Evolutionary conservation across 2,888 invertebrate genomes (phyloP), one percentile per base, ranked within the genome.

Genomic region (Sicus ferrugineus): DNA sequence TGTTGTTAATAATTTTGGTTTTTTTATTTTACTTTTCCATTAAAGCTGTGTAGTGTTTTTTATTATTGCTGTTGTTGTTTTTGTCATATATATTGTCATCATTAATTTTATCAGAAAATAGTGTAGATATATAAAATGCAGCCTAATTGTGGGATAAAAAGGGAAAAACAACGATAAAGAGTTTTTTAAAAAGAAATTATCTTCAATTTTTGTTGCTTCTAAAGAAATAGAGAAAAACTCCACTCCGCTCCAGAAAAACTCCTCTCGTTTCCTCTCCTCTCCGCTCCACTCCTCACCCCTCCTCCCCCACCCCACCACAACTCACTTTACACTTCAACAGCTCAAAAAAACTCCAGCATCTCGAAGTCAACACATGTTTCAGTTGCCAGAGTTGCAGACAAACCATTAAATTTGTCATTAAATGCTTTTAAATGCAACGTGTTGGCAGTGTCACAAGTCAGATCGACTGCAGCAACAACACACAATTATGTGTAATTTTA

Each of bases 61-160:
- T 70, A 26, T 42, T 54, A 77, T 78, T 79, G 77, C 77, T 79
- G 78, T 77, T 79, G 77, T 74, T 79, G 79, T 76, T 79, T 75
- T 75, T 80, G 74, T 79, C 74, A 78, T 80, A n/a, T n/a, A 19
- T 67, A 34, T 67, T 61, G 16, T 61, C 50, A 30, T 61, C 77
- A 79, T 80, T 79, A 79, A 75, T 78, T 76, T 78, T 78, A 72
- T 67, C 67, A 67, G 52, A 69, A 56, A 56, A 69, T 54, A 64
- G 59, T 67, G 65, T 73, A 38, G 54, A 7, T 5, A 31, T 21
- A 19, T 31, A 52, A 23, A 31, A 11, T 28, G 14, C 23, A 50
- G 52, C 26, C 3, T 30, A 56, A 16, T 31, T 28, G 28, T 42
- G 30, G 48, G 19, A 16, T 14, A 16, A 9, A 9, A 50, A 21